Conservation (phyloP, 2,888 invertebrate genomes). For the Elysia crispata region DNA sequence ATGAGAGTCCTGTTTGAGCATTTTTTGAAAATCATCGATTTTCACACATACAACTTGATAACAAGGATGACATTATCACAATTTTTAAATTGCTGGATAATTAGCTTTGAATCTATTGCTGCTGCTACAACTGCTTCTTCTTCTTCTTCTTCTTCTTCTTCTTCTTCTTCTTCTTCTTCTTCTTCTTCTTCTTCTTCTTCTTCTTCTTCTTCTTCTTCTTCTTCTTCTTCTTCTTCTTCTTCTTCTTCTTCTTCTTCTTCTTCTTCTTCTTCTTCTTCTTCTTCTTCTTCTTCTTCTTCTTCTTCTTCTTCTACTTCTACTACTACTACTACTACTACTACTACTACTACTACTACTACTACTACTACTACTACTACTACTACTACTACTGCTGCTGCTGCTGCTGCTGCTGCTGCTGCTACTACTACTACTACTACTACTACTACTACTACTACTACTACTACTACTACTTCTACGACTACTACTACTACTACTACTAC, state of each 20-base stretch:
- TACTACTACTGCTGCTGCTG: background rate
- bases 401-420: background rate
- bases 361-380: background rate
- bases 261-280: slow-evolving; percentile 5
- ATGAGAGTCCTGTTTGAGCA: too few species aligned
- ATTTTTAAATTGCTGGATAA: too few species aligned
- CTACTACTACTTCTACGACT: too few species aligned
- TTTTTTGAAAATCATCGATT: too few species aligned
- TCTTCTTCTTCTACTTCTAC: background rate
- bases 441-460: slow-evolving; percentile 1
- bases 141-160: too few species aligned
- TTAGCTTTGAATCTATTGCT: background rate
- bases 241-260: background rate
- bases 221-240: background rate
- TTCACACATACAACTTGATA: too few species aligned
- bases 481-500: too few species aligned
- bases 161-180: background rate
- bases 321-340: background rate
- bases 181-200: background rate
- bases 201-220: slow-evolving; percentile 11
- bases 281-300: slow-evolving; percentile 14
- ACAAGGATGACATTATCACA: too few species aligned
- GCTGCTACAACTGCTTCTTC: too few species aligned
- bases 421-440: background rate
- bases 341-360: background rate